Evolutionary conservation across 2,888 invertebrate species (phyloP).

Genomic region (Sphaerophoria taeniata): DNA sequence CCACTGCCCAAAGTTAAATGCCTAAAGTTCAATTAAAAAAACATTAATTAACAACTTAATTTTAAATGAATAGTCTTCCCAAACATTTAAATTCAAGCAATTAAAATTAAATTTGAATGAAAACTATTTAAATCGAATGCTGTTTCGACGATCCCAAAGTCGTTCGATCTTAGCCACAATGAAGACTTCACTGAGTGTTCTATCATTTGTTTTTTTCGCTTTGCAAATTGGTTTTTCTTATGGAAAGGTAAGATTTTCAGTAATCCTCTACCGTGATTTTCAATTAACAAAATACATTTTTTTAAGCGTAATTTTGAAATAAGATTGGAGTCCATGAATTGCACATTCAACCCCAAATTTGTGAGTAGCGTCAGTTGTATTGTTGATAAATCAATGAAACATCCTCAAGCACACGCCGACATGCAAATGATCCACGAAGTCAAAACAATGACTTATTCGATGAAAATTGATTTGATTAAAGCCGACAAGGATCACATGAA

Average conservation of each 20-base stretch:
- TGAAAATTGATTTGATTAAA: neutral
- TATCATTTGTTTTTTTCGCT: neutral
- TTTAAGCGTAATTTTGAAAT: constrained; percentile 34
- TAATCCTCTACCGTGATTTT: neutral
- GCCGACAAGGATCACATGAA: neutral
- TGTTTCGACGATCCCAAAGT: neutral
- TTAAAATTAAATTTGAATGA: neutral
- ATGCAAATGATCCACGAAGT: neutral
- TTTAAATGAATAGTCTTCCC: neutral
- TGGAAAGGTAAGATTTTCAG: neutral
- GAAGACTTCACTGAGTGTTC: neutral
- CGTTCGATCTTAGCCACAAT: neutral
- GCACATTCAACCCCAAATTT: neutral
- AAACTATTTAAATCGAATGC: neutral
- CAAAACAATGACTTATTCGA: neutral
- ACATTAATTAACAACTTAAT: neutral
- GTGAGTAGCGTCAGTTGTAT: neutral
- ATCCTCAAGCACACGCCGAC: neutral
- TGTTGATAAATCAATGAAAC: neutral
- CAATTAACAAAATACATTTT: neutral
- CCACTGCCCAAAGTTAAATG: neutral
- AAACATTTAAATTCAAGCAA: neutral
- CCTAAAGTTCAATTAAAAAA: neutral
- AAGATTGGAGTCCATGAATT: neutral
- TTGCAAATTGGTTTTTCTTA: neutral